Percentiles rank a stretch among this genome's conserved stretches.
Evolutionary conservation across 2,888 invertebrate species (phyloP).

Genomic region (Tillus elongatus): DNA sequence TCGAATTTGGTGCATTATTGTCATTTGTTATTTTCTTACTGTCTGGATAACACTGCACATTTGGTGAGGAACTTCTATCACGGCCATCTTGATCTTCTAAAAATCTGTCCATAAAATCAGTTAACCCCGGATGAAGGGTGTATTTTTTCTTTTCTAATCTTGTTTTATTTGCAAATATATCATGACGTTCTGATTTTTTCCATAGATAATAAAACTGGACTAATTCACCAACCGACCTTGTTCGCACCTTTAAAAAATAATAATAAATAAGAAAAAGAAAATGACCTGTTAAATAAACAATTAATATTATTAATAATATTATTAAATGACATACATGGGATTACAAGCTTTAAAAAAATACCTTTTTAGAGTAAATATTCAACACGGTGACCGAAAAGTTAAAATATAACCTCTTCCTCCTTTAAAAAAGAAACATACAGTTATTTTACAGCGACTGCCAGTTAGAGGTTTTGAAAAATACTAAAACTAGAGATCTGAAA

Average conservation of each 20-base stretch:
- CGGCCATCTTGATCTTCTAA: conserved; percentile 73
- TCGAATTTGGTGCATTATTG: too few species aligned
- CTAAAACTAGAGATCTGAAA: too few species aligned
- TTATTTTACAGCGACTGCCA: too few species aligned
- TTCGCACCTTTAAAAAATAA: conserved; percentile 55
- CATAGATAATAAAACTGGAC: conserved; percentile 95
- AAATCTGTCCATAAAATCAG: conserved; percentile 90
- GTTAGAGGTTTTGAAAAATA: too few species aligned
- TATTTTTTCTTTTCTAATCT: conserved; percentile 89
- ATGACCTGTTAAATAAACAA: conserved; percentile 13
- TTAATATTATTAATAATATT: too few species aligned
- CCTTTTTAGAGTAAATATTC: too few species aligned
- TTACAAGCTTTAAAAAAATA: too few species aligned
- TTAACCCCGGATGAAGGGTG: conserved; percentile 82
- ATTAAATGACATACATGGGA: too few species aligned
- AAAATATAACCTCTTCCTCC: too few species aligned
- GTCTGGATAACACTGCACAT: conserved; percentile 42
- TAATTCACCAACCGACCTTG: conserved; percentile 90
- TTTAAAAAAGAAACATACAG: too few species aligned
- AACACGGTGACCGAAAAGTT: too few species aligned
- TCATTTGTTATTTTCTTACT: too few species aligned
- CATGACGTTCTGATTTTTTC: conserved; percentile 98
- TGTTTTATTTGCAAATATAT: conserved; percentile 80
- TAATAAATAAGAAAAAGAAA: conserved; percentile 3
- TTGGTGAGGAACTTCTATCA: conserved; percentile 65